phyloP scores from a whole-genome alignment of 2,797 vertebrate genomes.

The Amazona ochrocephala region DNA sequence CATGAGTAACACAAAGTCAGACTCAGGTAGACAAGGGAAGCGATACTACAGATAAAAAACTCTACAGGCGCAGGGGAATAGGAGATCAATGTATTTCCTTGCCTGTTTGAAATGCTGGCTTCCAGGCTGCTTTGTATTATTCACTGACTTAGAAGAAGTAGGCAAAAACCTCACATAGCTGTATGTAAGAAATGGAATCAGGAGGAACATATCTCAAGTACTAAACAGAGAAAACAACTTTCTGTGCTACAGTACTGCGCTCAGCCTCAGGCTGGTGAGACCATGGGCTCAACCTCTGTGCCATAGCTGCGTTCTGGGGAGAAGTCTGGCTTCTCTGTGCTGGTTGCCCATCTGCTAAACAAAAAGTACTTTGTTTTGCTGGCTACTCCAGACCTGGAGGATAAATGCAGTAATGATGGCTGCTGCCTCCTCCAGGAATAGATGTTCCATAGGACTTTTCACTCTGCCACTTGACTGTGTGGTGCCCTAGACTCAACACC shows the following conservation, averaged over 20 bases:
- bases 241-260: rapidly evolving
- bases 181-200: not conserved
- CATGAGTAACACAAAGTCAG: not conserved
- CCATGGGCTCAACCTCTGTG: rapidly evolving
- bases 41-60: not conserved
- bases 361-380: not conserved
- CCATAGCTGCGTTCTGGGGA: not conserved
- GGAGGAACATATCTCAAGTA: not conserved
- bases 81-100: not conserved
- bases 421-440: not conserved
- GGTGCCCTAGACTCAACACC: not conserved
- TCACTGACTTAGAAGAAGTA: not conserved
- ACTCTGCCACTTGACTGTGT: rapidly evolving
- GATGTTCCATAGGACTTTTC: not conserved
- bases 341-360: not conserved
- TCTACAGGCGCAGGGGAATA: not conserved
- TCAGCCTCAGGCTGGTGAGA: not conserved
- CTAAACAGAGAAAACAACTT: not conserved
- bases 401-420: not conserved
- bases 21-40: rapidly evolving
- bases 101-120: not conserved
- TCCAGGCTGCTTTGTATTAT: not conserved
- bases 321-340: not conserved
- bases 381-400: not conserved
- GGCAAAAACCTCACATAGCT: not conserved